Percentiles rank a stretch among this genome's conserved stretches.
These are phyloP conservation scores for Aphelinus atriplicis DNA, from an alignment of 1,140 invertebrate species.

Conservation along the genomic window DNA sequence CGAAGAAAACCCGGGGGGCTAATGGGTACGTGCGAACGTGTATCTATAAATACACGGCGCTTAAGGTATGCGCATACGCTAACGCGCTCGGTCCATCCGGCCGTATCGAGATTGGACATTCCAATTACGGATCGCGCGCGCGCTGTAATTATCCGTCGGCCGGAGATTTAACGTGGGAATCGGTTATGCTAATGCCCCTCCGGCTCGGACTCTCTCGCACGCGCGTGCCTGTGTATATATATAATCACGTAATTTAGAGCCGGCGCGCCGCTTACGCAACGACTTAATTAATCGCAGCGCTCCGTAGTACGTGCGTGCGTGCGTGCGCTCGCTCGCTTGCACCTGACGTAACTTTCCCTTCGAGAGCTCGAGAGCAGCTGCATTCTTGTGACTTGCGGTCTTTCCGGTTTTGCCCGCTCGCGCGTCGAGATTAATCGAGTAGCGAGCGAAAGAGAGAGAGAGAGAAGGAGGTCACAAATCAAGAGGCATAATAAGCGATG, in stretches of 20 bases:
- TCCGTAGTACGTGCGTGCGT: too few species aligned
- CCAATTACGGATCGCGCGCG: background rate
- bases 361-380: too few species aligned
- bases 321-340: too few species aligned
- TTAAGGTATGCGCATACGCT: background rate
- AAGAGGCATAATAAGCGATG: too few species aligned
- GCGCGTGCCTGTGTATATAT: background rate
- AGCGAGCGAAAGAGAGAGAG: background rate
- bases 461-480: background rate
- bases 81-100: background rate
- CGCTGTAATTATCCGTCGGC: too few species aligned
- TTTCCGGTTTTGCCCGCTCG: background rate
- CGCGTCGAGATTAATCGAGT: background rate
- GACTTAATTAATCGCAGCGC: too few species aligned
- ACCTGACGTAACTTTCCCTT: too few species aligned
- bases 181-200: constrained; percentile 5
- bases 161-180: constrained; percentile 12
- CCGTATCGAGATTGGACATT: background rate
- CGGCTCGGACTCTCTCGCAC: too few species aligned
- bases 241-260: background rate
- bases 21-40: background rate
- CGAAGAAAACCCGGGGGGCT: background rate
- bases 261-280: too few species aligned
- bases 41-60: background rate
- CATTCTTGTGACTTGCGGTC: too few species aligned